Percentiles rank a stretch among this genome's conserved stretches.
Evolutionary conservation across 2,797 vertebrate species (phyloP).

Genomic region (Vespertilio murinus): DNA sequence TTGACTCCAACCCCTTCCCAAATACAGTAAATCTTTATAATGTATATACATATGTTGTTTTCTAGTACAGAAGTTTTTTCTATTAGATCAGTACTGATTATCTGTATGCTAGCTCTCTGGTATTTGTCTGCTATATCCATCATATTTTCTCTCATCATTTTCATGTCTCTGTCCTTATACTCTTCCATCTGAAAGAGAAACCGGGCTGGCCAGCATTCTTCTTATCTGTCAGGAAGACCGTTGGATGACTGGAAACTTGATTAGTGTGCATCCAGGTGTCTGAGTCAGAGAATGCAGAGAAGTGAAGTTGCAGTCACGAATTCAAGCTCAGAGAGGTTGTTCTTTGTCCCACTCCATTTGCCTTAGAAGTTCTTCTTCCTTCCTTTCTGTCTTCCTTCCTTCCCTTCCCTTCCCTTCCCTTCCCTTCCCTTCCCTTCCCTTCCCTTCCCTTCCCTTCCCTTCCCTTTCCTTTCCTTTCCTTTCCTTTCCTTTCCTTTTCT

Average conservation of each 20-base stretch:
- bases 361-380: background rate
- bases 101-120: background rate
- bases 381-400: no score
- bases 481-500: no score
- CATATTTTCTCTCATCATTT: background rate
- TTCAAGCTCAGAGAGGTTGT: background rate
- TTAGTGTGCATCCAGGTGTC: background rate
- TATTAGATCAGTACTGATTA: background rate
- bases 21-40: background rate
- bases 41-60: background rate
- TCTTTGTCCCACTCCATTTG: background rate
- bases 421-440: no score
- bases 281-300: background rate
- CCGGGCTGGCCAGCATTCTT: background rate
- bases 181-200: constrained; percentile 2
- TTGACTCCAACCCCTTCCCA: background rate
- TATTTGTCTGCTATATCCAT: background rate
- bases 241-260: background rate
- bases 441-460: no score
- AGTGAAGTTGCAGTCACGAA: background rate
- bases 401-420: no score
- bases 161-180: background rate
- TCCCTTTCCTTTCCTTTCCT: no score
- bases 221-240: background rate
- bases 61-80: background rate